Conservation (phyloP, 1,140 invertebrate genomes). For the Zaprionus camerounensis region DNA sequence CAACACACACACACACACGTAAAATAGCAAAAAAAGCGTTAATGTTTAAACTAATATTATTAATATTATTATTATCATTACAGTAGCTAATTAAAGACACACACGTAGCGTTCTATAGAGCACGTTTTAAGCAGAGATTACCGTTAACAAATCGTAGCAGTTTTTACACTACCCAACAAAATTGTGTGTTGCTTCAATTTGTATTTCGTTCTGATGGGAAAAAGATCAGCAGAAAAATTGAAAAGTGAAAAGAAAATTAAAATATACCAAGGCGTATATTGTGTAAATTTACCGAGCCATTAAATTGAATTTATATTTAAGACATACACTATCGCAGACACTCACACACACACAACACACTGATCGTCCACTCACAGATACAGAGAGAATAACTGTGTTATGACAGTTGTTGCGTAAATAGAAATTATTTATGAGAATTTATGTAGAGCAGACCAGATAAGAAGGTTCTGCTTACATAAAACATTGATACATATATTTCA, state of each 20-base stretch:
- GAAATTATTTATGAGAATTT: slow-evolving; percentile 63
- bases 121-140: slow-evolving; percentile 34
- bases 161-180: slow-evolving; percentile 40
- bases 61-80: slow-evolving; percentile 46
- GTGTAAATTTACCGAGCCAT: slow-evolving; percentile 83
- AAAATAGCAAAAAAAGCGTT: slow-evolving; percentile 68
- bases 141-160: slow-evolving; percentile 39
- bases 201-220: slow-evolving; percentile 57
- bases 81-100: slow-evolving; percentile 68
- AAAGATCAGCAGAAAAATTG: slow-evolving; percentile 45
- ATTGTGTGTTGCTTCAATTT: slow-evolving; percentile 61
- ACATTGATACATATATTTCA: slow-evolving; percentile 64
- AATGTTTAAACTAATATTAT: slow-evolving; percentile 79
- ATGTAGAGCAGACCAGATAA: slow-evolving; percentile 10
- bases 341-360: slow-evolving; percentile 23
- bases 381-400: slow-evolving; percentile 44
- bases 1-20: slow-evolving; percentile 30
- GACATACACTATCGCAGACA: slow-evolving; percentile 42
- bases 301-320: slow-evolving; percentile 84
- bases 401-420: slow-evolving; percentile 55
- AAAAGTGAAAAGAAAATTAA: slow-evolving; percentile 56
- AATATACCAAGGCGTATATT: slow-evolving; percentile 72
- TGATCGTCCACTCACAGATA: slow-evolving; percentile 63
- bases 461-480: slow-evolving; percentile 28
- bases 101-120: slow-evolving; percentile 51